Conservation (phyloP, 1,140 invertebrate genomes). For the Drosophila neocordata region DNA sequence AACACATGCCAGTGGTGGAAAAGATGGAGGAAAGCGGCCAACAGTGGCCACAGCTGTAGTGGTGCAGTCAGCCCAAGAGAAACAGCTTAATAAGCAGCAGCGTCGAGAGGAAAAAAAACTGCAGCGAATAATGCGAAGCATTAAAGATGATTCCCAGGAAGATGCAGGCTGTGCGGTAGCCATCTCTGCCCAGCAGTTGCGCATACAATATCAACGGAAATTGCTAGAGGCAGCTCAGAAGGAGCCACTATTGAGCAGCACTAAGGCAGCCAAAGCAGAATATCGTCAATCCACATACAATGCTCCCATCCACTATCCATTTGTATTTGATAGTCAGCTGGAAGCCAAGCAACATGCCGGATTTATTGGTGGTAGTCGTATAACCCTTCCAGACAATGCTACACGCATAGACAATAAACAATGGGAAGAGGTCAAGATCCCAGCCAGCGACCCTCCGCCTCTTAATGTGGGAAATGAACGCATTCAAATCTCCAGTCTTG, state of each 20-base stretch:
- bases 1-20: slow-evolving; percentile 12
- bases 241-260: slow-evolving; percentile 82
- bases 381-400: slow-evolving; percentile 91
- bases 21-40: slow-evolving; percentile 49
- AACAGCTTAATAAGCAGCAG: slow-evolving; percentile 90
- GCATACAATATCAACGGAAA: slow-evolving; percentile 83
- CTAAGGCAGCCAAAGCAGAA: slow-evolving; percentile 55
- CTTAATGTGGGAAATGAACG: slow-evolving; percentile 87
- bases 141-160: slow-evolving; percentile 84
- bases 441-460: slow-evolving; percentile 87
- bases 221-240: slow-evolving; percentile 78
- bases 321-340: slow-evolving; percentile 91
- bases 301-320: slow-evolving; percentile 87
- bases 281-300: slow-evolving; percentile 30
- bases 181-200: slow-evolving; percentile 78
- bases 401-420: slow-evolving; percentile 87
- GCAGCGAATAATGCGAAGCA: slow-evolving; percentile 85
- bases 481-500: slow-evolving; percentile 89
- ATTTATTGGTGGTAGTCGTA: slow-evolving; percentile 90
- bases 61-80: slow-evolving; percentile 93
- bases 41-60: slow-evolving; percentile 85
- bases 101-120: slow-evolving; percentile 94
- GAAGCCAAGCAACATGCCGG: slow-evolving; percentile 88
- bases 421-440: slow-evolving; percentile 95
- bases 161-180: slow-evolving; percentile 83